Evolutionary conservation across 2,797 vertebrate species (phyloP).

Genomic region (Decapterus maruadsi): DNA sequence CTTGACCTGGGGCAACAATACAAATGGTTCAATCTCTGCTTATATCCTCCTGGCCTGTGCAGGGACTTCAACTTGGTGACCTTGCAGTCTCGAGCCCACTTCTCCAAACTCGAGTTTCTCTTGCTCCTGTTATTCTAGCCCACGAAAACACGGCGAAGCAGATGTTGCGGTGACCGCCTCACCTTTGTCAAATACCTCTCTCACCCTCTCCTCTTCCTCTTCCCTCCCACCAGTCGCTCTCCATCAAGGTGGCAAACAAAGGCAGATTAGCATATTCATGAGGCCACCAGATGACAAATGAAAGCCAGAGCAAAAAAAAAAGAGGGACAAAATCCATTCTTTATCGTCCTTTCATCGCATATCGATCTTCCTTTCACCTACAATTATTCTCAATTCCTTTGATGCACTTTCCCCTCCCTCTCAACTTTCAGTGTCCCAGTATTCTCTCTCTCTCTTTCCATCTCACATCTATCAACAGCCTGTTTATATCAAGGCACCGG

Average conservation of each 20-base stretch:
- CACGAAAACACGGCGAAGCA: constrained; percentile 22
- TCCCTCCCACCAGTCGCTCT: constrained; percentile 3
- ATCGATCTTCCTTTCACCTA: constrained; percentile 63
- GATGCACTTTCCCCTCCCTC: constrained; percentile 22
- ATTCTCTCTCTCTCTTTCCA: background rate
- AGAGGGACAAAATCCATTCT: constrained; percentile 41
- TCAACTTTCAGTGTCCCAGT: constrained; percentile 18
- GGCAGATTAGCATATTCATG: constrained; percentile 66
- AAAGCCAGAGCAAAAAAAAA: constrained; percentile 33
- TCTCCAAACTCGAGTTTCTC: background rate
- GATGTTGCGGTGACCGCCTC: constrained; percentile 19
- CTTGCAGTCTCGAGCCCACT: constrained; percentile 16
- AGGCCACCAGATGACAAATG: constrained; percentile 51
- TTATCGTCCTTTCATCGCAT: constrained; percentile 47
- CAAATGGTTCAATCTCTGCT: constrained; percentile 5
- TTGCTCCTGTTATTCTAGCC: constrained; percentile 2
- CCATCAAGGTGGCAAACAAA: constrained; percentile 61
- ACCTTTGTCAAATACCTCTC: constrained; percentile 21
- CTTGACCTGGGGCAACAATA: constrained; percentile 26
- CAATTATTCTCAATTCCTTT: constrained; percentile 52
- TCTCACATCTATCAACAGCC: constrained; percentile 37
- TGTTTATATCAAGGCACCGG: constrained; percentile 16
- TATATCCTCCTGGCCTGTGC: background rate
- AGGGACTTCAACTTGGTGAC: constrained; percentile 20
- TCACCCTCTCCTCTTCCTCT: background rate